phyloP scores from a whole-genome alignment of 2,888 invertebrate species.

The Ornithoptera alexandrae region DNA sequence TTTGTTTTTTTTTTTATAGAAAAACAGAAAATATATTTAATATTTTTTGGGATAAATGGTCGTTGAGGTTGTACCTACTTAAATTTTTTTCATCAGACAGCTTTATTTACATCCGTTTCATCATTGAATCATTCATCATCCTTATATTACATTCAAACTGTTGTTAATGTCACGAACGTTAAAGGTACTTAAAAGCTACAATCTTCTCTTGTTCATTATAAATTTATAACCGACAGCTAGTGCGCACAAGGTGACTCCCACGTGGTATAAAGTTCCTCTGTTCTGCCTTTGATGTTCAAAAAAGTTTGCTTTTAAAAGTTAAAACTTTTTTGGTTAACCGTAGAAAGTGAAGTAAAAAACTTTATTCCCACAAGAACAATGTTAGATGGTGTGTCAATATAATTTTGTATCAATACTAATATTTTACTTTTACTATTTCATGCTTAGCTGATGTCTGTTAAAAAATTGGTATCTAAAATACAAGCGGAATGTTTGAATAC shows the following conservation, averaged over 20 bases:
- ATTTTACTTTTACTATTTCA: neutral
- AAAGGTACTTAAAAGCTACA: slow-evolving; percentile 4
- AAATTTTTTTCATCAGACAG: too few relatives aligned
- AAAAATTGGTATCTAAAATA: neutral
- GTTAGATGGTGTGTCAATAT: neutral
- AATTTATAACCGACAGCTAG: slow-evolving; percentile 6
- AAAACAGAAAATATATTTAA: too few relatives aligned
- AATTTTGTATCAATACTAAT: neutral
- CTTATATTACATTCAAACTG: too few relatives aligned
- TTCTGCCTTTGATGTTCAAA: neutral
- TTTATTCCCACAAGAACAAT: neutral
- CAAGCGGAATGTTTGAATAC: neutral
- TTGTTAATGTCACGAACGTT: neutral
- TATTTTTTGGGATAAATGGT: too few relatives aligned
- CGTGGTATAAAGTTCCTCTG: neutral
- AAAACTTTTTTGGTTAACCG: too few relatives aligned
- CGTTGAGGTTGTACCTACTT: too few relatives aligned
- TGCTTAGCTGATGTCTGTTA: neutral
- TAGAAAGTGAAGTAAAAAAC: neutral
- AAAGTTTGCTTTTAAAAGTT: slow-evolving; percentile 5
- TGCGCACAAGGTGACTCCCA: slow-evolving; percentile 7
- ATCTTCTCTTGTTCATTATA: slow-evolving; percentile 10
- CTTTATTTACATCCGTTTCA: too few relatives aligned
- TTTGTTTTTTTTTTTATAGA: too few relatives aligned
- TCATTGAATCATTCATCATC: too few relatives aligned